Evolutionary conservation across 2,888 invertebrate species (phyloP), one percentile per base, ranked within the genome.

Genomic region (Neoscelio sp.): DNA sequence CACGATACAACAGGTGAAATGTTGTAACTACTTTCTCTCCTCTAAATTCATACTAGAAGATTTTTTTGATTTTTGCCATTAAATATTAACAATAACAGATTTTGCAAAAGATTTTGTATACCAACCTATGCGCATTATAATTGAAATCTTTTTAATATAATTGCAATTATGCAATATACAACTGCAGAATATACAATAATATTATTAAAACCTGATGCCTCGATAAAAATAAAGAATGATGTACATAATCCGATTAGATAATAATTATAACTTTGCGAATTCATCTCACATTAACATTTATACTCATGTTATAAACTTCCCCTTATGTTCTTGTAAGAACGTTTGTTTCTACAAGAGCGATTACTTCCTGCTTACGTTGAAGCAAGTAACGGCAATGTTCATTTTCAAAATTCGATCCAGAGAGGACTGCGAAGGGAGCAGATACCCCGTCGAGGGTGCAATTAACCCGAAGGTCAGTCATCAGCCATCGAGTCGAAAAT

Each of bases 391-490:
- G 54, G 60, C 52, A 48, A 23, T 73, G 78, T 74, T 74, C 64
- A 60, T 78, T 79, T 79, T 75, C 46, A 54, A 74, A 70, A 70
- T 70, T 78, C 58, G 58, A 64, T 58, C 20, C 64, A 26, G 12
- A 12, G 17, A 42, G 67, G 48, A 33, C 26, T 7, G 20, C 40
- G 42, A 71, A 20, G 71, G 82, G 54, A 78, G 76, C 78, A 71
- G 81, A 82, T 82, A 80, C 80, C 81, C 82, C 83, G 83, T 76
- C 81, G 82, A 84, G 85, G 83, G 83, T 82, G 78, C 85, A 85
- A 87, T 87, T 86, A 86, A 86, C 84, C 86, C 80, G 52, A 80
- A 84, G 86, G 84, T 85, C 85, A 85, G 78, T 81, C 82, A 82
- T 84, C 84, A 81, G 77, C 76, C 50, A 40, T 76, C 74, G 68